phyloP scores from a whole-genome alignment of 2,113 vertebrate species.

The Hystrix cristata region DNA sequence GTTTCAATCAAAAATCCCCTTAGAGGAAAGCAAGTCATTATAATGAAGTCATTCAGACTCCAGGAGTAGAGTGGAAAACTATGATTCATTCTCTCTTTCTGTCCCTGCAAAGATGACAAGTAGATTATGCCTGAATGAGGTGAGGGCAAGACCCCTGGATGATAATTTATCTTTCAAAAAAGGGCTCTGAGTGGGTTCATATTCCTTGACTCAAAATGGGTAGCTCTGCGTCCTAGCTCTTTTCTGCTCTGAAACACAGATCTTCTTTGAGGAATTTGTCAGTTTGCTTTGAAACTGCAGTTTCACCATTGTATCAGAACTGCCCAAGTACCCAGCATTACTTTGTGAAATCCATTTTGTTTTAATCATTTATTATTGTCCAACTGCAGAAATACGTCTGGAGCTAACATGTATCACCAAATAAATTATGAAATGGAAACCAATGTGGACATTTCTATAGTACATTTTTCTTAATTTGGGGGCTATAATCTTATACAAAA shows the following conservation, averaged over 20 bases:
- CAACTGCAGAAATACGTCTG: neutral
- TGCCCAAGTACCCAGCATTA: neutral
- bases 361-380: neutral
- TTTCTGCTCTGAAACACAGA: neutral
- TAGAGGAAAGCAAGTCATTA: conserved; percentile 22
- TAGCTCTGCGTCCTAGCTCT: neutral
- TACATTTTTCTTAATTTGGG: neutral
- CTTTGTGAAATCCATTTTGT: conserved; percentile 14
- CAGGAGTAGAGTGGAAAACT: conserved; percentile 1
- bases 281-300: neutral
- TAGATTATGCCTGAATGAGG: neutral
- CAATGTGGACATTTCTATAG: neutral
- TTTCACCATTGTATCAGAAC: neutral
- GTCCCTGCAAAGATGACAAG: neutral
- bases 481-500: neutral
- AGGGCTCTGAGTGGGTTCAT: neutral
- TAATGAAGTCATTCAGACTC: conserved; percentile 44
- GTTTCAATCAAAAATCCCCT: conserved; percentile 20
- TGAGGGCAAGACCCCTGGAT: neutral
- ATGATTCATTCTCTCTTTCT: conserved; percentile 32
- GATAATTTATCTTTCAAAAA: neutral
- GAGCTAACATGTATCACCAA: conserved; percentile 29
- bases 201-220: conserved; percentile 11
- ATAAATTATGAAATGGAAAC: neutral
- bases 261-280: neutral